Evolutionary conservation across 2,888 invertebrate genomes (phyloP), one percentile per base, ranked within the genome.

Genomic region (Mycalesis mineus): DNA sequence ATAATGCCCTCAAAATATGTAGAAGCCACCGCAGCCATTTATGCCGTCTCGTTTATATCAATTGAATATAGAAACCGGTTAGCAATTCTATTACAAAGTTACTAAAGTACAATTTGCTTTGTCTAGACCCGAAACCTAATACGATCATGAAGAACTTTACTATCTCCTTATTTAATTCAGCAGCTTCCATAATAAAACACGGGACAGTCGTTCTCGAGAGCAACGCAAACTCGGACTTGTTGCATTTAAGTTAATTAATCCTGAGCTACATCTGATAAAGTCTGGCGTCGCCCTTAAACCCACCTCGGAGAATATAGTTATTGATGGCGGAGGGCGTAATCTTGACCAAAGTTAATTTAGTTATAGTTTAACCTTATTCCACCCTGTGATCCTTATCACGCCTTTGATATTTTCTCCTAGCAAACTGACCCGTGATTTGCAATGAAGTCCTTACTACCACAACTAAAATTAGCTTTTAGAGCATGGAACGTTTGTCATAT

Each of bases 201-300:
- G 78, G 77, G 83, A 82, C 81, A 78, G 81, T 74, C 78, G 76
- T 79, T 78, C 79, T 82, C 70, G 76, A 86, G 84, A 80, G 86
- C 79, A 80, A 75, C 71, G 83, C 84, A 88, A 87, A 87, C 85
- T 80, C 77, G 74, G 81, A 88, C 86, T 88, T 88, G 88, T 88
- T 88, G 88, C 88, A 84, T 88, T 88, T 84, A 85, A 88, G 80
- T 86, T 88, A 88, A 88, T 88, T 87, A 88, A 88, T 83, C 84
- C 78, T 72, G 68, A 66, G 75, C 75, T 78, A 77, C 80, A 87
- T 84, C 85, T 74, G 87, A 84, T 87, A 82, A 77, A 80, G 77
- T 79, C 80, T 74, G 65, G 55, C 48, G 55, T 57, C 72, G 71
- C 71, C 77, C 71, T 73, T 70, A 77, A 74, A 77, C 76, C 70